Evolutionary conservation across 2,888 invertebrate species (phyloP).

Genomic region (Chorisops tibialis): DNA sequence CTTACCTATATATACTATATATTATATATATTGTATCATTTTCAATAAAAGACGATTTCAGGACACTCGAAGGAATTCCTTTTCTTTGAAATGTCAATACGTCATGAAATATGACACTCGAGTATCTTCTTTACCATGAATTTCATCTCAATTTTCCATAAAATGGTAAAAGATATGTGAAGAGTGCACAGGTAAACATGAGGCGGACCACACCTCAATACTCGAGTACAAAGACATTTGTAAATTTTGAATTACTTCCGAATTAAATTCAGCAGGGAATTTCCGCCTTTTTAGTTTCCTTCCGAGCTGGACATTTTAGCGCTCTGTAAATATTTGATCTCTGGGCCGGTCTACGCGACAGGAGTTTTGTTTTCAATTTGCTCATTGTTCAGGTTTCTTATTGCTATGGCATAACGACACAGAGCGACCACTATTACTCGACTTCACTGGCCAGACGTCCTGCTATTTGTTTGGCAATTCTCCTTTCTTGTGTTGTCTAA

Average conservation of each 20-base stretch:
- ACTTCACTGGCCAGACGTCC: too few relatives aligned
- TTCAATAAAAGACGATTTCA: constrained; percentile 15
- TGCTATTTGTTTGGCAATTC: too few relatives aligned
- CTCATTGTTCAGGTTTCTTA: too few relatives aligned
- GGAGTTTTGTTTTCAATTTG: constrained; percentile 24
- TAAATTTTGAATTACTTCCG: constrained; percentile 32
- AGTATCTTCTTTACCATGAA: constrained; percentile 19
- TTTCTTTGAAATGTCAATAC: constrained; percentile 30
- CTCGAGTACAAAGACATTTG: constrained; percentile 18
- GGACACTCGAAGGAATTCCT: constrained; percentile 19
- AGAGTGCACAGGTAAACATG: constrained; percentile 20
- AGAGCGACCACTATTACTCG: too few relatives aligned
- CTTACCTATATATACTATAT: too few relatives aligned
- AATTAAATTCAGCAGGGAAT: constrained; percentile 26
- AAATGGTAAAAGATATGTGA: constrained; percentile 13
- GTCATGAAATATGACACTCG: constrained; percentile 29
- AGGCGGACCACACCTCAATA: constrained; percentile 25
- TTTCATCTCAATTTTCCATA: constrained; percentile 29
- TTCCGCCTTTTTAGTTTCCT: constrained; percentile 15
- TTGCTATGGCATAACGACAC: too few relatives aligned
- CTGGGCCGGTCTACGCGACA: constrained; percentile 7
- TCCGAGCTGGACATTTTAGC: constrained; percentile 7
- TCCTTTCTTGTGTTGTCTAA: not conserved
- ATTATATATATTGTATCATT: constrained; percentile 3
- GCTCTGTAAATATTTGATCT: constrained; percentile 24